Percentiles rank a stretch among this genome's conserved stretches.
Conservation (phyloP, 2,113 vertebrate species). For the Epinephelus fuscoguttatus region DNA sequence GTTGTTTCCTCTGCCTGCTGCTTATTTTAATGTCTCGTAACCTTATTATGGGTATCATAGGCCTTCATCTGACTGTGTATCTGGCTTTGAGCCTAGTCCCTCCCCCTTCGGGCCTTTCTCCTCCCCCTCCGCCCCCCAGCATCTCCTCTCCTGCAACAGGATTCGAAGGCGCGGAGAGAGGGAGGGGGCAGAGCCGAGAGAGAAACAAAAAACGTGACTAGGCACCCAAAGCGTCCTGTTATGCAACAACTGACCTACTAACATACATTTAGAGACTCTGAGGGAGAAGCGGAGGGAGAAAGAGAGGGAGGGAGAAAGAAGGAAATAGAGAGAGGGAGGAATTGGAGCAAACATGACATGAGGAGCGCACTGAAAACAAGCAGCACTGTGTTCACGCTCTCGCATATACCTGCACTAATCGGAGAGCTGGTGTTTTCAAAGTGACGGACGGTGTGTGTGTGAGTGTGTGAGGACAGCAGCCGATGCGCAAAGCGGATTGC, state of each 20-base stretch:
- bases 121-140: conserved; percentile 35
- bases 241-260: conserved; percentile 91
- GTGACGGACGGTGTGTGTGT: conserved; percentile 24
- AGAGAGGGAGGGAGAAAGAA: conserved; percentile 67
- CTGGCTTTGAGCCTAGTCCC: conserved; percentile 59
- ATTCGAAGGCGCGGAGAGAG: conserved; percentile 63
- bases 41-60: conserved; percentile 65
- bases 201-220: conserved; percentile 86
- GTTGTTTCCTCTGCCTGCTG: conserved; percentile 23
- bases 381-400: conserved; percentile 65
- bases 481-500: conserved; percentile 42
- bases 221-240: conserved; percentile 86
- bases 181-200: conserved; percentile 70
- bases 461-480: neutral
- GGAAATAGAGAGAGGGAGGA: conserved; percentile 46
- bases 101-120: conserved; percentile 47
- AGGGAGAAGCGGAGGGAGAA: conserved; percentile 69
- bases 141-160: conserved; percentile 60
- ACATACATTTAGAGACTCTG: conserved; percentile 85
- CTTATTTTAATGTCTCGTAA: conserved; percentile 47
- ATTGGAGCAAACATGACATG: conserved; percentile 80
- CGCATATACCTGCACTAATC: conserved; percentile 56
- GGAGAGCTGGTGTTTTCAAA: conserved; percentile 43
- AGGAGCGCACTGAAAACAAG: conserved; percentile 74
- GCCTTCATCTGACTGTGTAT: conserved; percentile 51